Percentiles rank a stretch among this genome's conserved stretches.
Evolutionary conservation across 2,797 vertebrate species (phyloP).

Genomic region (Anguilla marmorata): DNA sequence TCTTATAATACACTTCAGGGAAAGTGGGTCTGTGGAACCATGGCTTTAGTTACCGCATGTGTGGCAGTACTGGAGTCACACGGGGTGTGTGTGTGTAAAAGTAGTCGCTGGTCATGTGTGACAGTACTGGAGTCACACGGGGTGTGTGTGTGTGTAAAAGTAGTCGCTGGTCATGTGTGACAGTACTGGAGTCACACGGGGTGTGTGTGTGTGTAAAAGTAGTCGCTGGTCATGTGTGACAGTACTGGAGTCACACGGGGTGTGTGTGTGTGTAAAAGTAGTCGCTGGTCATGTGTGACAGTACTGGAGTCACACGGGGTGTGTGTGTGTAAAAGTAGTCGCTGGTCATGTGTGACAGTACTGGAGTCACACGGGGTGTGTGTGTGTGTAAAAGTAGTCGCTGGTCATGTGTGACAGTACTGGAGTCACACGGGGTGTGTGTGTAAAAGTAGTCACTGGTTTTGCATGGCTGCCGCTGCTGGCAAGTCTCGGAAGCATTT

Average conservation of each 20-base stretch:
- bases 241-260: conserved; percentile 78
- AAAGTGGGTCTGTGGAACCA: neutral
- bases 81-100: conserved; percentile 79
- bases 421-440: conserved; percentile 84
- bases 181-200: conserved; percentile 73
- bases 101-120: conserved; percentile 75
- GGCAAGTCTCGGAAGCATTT: conserved; percentile 81
- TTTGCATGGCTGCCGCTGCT: conserved; percentile 80
- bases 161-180: conserved; percentile 74
- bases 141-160: conserved; percentile 83
- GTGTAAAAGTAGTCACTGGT: conserved; percentile 92
- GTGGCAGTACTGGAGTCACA: conserved; percentile 69
- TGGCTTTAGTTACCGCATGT: neutral
- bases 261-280: too few species aligned
- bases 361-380: conserved; percentile 77
- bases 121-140: conserved; percentile 79
- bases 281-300: neutral
- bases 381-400: conserved; percentile 88
- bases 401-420: conserved; percentile 63
- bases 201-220: conserved; percentile 80
- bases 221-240: conserved; percentile 72
- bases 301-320: conserved; percentile 82
- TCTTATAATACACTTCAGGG: neutral
- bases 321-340: conserved; percentile 86
- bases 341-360: conserved; percentile 63